Percentiles rank a stretch among this genome's conserved stretches.
phyloP scores from a whole-genome alignment of 2,888 invertebrate species.

The Melolontha melolontha region DNA sequence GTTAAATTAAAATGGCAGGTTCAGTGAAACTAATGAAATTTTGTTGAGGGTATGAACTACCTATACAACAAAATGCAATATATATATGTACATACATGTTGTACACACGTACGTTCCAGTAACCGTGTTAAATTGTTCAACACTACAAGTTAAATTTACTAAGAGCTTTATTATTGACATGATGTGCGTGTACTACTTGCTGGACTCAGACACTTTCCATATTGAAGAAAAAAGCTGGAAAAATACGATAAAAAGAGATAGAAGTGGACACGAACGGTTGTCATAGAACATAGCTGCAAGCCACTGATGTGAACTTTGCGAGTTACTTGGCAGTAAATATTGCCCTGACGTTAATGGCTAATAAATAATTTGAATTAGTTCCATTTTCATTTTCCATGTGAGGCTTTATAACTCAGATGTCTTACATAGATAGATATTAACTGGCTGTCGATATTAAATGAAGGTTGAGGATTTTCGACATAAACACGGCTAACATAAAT shows the following conservation, averaged over 20 bases:
- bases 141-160: no score
- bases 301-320: slow-evolving; percentile 50
- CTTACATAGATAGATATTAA: slow-evolving; percentile 51
- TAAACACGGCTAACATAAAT: slow-evolving; percentile 31
- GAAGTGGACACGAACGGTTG: slow-evolving; percentile 27
- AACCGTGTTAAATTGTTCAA: no score
- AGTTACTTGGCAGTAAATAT: slow-evolving; percentile 49
- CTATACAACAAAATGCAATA: no score
- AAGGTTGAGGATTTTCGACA: slow-evolving; percentile 44
- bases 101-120: no score
- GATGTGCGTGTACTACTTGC: no score
- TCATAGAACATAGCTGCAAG: slow-evolving; percentile 43
- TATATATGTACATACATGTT: no score
- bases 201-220: neutral
- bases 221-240: neutral
- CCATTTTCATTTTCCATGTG: slow-evolving; percentile 53
- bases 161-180: no score
- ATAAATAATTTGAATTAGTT: slow-evolving; percentile 55
- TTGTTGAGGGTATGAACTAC: no score
- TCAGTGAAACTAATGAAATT: no score
- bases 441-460: slow-evolving; percentile 41
- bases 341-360: slow-evolving; percentile 51
- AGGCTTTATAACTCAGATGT: slow-evolving; percentile 51
- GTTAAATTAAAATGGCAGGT: no score
- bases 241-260: slow-evolving; percentile 27